phyloP scores from a whole-genome alignment of 2,888 invertebrate genomes.

The Lagria hirta region DNA sequence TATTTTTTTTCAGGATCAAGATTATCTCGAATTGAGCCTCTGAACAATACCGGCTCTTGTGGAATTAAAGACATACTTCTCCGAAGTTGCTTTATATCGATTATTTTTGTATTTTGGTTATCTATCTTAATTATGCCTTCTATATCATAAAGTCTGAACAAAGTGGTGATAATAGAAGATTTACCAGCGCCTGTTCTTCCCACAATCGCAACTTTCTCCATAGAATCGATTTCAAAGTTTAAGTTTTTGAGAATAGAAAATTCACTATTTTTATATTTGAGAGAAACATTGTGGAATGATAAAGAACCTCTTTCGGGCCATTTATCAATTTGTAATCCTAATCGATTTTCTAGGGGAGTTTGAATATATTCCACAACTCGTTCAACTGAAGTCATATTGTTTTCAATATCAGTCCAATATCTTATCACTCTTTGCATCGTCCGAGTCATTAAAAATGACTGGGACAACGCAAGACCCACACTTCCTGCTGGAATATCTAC shows the following conservation, averaged over 20 bases:
- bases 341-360: conserved; percentile 53
- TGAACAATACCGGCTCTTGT: conserved; percentile 80
- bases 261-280: conserved; percentile 71
- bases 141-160: conserved; percentile 76
- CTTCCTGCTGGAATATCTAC: conserved; percentile 37
- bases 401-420: conserved; percentile 73
- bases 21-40: conserved; percentile 81
- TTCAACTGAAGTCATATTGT: conserved; percentile 87
- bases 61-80: conserved; percentile 78
- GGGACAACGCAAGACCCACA: conserved; percentile 67
- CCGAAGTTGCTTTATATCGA: conserved; percentile 72
- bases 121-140: conserved; percentile 80
- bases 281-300: conserved; percentile 64
- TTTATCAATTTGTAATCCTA: conserved; percentile 42
- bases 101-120: conserved; percentile 63
- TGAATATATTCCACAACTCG: conserved; percentile 59
- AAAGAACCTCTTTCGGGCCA: conserved; percentile 76
- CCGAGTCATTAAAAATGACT: conserved; percentile 75
- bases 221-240: conserved; percentile 64
- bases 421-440: conserved; percentile 62
- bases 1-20: conserved; percentile 82
- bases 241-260: conserved; percentile 73
- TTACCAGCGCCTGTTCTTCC: conserved; percentile 84
- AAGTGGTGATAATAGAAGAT: conserved; percentile 70
- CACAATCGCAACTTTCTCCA: conserved; percentile 73